Conservation (phyloP, 2,113 vertebrate genomes). For the Oncorhynchus gorbuscha region DNA sequence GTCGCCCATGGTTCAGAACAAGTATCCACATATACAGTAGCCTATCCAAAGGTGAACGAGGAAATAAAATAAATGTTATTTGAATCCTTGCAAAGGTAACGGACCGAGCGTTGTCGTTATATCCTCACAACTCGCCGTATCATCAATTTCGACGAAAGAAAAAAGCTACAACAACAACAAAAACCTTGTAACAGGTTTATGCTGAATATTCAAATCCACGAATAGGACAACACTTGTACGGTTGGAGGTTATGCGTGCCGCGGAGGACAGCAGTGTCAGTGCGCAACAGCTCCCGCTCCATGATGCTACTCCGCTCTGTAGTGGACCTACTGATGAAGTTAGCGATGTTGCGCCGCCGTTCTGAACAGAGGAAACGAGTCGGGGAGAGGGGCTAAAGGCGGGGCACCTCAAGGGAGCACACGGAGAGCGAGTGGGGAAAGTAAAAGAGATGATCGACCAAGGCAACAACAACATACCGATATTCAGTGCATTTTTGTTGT, state of each 20-base stretch:
- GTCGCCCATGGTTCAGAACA: conserved; percentile 78
- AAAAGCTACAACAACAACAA: background rate
- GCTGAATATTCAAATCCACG: background rate
- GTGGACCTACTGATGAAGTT: background rate
- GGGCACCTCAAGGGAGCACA: conserved; percentile 14
- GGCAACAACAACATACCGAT: background rate
- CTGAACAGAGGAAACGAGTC: background rate
- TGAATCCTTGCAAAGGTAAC: conserved; percentile 31
- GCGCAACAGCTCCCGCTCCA: conserved; percentile 66
- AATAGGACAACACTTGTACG: conserved; percentile 7
- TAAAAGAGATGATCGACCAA: background rate
- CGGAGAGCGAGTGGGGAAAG: background rate
- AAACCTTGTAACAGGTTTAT: background rate
- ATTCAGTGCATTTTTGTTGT: too few species aligned
- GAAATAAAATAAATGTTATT: conserved; percentile 31
- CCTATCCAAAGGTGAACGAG: background rate
- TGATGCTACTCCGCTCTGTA: conserved; percentile 44
- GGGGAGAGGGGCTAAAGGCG: conserved; percentile 2
- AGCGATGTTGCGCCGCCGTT: background rate
- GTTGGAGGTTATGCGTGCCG: conserved; percentile 42
- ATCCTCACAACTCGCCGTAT: conserved; percentile 6
- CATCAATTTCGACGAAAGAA: background rate
- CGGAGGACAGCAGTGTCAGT: conserved; percentile 35
- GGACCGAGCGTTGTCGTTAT: background rate
- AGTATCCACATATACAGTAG: conserved; percentile 67